These are phyloP conservation scores for Clarias magur DNA, from an alignment of 2,113 vertebrate genomes.

Conservation along the genomic window DNA sequence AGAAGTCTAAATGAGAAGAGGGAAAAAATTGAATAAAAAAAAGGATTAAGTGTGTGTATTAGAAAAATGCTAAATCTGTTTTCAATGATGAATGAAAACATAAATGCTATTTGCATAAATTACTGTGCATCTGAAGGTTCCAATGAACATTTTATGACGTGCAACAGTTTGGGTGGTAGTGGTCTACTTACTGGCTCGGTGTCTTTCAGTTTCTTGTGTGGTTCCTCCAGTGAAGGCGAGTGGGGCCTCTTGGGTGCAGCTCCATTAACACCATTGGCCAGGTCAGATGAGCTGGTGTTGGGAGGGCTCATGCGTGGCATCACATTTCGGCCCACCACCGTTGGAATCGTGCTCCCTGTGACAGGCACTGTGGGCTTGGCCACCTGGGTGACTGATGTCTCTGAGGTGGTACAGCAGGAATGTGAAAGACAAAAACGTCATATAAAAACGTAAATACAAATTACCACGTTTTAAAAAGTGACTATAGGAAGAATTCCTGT, in stretches of 20 bases:
- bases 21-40: neutral
- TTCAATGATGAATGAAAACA: neutral
- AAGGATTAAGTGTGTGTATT: neutral
- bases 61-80: neutral
- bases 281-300: slow-evolving; percentile 69
- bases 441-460: neutral
- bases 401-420: slow-evolving; percentile 28
- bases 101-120: neutral
- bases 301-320: slow-evolving; percentile 64
- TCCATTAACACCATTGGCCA: slow-evolving; percentile 70
- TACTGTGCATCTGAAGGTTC: neutral
- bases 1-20: neutral
- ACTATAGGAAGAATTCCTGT: neutral
- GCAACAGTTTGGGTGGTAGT: neutral
- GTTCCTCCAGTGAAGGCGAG: slow-evolving; percentile 74
- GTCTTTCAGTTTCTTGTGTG: slow-evolving; percentile 76
- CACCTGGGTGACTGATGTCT: slow-evolving; percentile 23
- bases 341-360: slow-evolving; percentile 68
- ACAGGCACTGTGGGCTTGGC: slow-evolving; percentile 58
- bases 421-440: neutral
- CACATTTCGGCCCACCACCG: slow-evolving; percentile 68
- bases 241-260: slow-evolving; percentile 72
- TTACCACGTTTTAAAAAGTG: neutral
- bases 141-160: neutral
- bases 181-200: slow-evolving; percentile 68